Evolutionary conservation across 2,113 vertebrate genomes (phyloP).

Genomic region (Empidonax alnorum): DNA sequence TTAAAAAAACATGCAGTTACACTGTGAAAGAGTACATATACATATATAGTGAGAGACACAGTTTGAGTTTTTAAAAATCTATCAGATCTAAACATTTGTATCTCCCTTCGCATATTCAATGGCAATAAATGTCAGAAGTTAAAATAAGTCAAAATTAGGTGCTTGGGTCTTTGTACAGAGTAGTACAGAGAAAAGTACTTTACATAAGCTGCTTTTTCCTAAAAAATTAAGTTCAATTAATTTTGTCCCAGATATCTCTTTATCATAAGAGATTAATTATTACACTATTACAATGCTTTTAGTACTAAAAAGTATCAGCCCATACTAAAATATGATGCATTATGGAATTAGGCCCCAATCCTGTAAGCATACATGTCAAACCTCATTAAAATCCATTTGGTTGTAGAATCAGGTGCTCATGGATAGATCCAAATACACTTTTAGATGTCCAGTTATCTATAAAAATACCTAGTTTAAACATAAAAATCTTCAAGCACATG

Average conservation of each 20-base stretch:
- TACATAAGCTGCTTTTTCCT: background rate
- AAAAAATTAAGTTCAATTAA: background rate
- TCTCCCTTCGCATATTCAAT: background rate
- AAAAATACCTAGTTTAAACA: background rate
- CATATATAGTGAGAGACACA: background rate
- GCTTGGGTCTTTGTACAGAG: background rate
- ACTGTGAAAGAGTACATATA: background rate
- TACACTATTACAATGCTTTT: background rate
- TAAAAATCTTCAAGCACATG: background rate
- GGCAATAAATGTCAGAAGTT: background rate
- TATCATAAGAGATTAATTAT: background rate
- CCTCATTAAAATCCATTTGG: background rate
- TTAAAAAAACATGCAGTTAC: background rate
- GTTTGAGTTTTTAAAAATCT: background rate
- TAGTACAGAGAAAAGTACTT: background rate
- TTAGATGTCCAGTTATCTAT: background rate
- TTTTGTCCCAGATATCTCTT: background rate
- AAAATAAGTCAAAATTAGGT: background rate
- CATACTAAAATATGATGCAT: background rate
- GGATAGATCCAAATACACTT: background rate
- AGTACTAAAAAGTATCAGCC: background rate
- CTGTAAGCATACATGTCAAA: background rate
- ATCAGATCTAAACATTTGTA: background rate
- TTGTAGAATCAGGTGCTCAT: background rate
- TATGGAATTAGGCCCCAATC: background rate